Evolutionary conservation across 2,797 vertebrate species (phyloP).

Genomic region (Hybognathus amarus): DNA sequence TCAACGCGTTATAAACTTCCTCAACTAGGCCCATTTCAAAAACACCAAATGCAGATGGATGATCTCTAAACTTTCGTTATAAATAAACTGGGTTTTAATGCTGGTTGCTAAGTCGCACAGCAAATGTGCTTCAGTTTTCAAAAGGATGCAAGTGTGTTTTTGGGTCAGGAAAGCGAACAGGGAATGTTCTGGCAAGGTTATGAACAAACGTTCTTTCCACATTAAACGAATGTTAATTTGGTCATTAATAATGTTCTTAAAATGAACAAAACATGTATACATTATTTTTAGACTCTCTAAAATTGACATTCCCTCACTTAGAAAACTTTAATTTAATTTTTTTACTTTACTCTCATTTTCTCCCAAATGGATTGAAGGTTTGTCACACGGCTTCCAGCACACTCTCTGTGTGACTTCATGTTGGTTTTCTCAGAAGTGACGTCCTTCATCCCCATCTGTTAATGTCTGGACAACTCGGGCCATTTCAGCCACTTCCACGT

Average conservation of each 20-base stretch:
- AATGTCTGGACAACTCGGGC: conserved; percentile 1
- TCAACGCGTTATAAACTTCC: not conserved
- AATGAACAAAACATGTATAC: too few species aligned
- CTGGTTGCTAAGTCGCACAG: not conserved
- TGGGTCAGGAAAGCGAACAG: not conserved
- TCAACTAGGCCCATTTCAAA: not conserved
- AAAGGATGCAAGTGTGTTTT: conserved; percentile 1
- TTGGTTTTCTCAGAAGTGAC: not conserved
- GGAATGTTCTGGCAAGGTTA: not conserved
- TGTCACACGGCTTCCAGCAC: not conserved
- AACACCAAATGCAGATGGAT: not conserved
- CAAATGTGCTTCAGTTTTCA: not conserved
- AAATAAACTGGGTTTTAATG: not conserved
- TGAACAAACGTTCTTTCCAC: not conserved
- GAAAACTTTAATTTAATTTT: too few species aligned
- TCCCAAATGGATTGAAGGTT: not conserved
- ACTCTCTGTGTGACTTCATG: not conserved
- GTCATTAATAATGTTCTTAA: not conserved
- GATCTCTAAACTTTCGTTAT: not conserved
- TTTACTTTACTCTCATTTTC: not conserved
- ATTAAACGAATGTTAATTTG: not conserved
- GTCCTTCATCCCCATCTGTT: not conserved
- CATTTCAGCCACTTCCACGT: not conserved
- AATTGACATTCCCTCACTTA: not conserved
- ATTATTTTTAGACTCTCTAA: too few species aligned